Conservation (phyloP, 2,113 vertebrate species). For the Vanacampus margaritifer region DNA sequence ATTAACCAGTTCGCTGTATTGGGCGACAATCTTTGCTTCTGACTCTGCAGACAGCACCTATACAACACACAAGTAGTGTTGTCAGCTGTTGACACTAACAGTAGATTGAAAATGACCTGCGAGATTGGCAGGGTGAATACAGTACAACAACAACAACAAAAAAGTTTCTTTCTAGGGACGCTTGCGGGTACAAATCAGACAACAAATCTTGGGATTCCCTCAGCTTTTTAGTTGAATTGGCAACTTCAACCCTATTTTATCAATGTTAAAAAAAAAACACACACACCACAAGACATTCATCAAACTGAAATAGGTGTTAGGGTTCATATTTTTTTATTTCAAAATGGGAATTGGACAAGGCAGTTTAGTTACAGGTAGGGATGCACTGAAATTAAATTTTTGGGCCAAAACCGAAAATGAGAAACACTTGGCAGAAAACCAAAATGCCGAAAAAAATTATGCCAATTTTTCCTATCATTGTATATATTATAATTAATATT, state of each 20-base stretch:
- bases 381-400: too few species aligned
- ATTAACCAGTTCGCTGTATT: conserved; percentile 90
- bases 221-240: neutral
- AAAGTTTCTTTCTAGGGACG: neutral
- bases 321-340: neutral
- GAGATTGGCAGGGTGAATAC: too few species aligned
- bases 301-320: neutral
- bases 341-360: neutral
- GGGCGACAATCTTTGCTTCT: conserved; percentile 89
- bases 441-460: too few species aligned
- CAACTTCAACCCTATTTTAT: neutral
- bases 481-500: too few species aligned
- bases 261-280: neutral
- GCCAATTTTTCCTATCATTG: too few species aligned
- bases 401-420: too few species aligned
- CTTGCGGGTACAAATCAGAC: neutral
- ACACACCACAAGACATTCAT: neutral
- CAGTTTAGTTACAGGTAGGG: neutral
- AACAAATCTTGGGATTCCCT: neutral
- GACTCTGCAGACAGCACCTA: conserved; percentile 89
- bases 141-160: neutral
- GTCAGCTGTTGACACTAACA: neutral
- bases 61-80: neutral
- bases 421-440: too few species aligned
- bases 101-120: neutral